A percentile compares a stretch with the other conserved stretches of the same genome.
These are phyloP conservation scores for Xestoiulus laeticollis DNA, from an alignment of 2,888 invertebrate species.

Conservation along the genomic window DNA sequence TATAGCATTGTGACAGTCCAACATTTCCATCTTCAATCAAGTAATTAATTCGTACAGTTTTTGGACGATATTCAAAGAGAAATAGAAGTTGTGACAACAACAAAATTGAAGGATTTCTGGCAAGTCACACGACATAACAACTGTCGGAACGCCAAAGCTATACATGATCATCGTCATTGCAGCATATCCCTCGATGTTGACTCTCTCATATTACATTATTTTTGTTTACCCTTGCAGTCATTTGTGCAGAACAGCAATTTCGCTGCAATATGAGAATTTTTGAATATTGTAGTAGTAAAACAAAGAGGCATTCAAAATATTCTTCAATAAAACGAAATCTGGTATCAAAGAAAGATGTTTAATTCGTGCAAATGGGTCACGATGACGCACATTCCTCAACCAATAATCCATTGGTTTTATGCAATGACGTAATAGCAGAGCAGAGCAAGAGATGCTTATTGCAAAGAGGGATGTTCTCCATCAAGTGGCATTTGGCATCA, in stretches of 20 bases:
- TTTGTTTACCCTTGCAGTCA: not conserved
- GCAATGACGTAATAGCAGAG: not conserved
- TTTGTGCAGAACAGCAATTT: not conserved
- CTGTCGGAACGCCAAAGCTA: not conserved
- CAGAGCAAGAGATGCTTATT: not conserved
- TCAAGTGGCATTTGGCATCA: constrained; percentile 1
- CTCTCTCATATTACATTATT: not conserved
- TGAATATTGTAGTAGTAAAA: not conserved
- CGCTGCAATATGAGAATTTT: not conserved
- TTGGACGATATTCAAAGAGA: not conserved
- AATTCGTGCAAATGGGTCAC: not conserved
- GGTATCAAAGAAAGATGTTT: constrained; percentile 34
- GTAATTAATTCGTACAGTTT: not conserved
- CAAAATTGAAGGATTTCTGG: not conserved
- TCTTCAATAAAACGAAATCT: constrained; percentile 4
- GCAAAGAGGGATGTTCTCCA: not conserved
- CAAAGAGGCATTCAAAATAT: not conserved
- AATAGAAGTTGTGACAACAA: not conserved
- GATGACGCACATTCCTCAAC: constrained; percentile 3
- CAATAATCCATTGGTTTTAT: constrained; percentile 27
- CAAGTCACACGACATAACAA: not conserved
- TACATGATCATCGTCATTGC: not conserved
- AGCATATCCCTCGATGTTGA: not conserved
- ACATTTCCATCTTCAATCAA: not conserved
- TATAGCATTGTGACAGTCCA: not conserved